Base-by-base conservation (phyloP, 2,888 invertebrate species). In the Oxyscelio sp. region DNA sequence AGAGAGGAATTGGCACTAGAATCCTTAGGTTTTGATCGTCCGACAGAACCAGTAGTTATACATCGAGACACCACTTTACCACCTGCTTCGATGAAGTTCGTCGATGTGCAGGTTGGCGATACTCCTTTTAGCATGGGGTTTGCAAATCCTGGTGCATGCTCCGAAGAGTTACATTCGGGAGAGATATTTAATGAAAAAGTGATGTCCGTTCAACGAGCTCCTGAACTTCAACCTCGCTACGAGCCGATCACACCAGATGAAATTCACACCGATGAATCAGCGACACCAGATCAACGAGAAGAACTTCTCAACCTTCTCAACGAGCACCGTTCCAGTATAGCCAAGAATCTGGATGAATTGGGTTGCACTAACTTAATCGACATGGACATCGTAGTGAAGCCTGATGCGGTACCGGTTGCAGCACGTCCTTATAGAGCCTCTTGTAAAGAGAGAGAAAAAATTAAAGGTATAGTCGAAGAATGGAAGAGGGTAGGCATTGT, bases 401-500 rank as follows among this genome's bases (percentile, higher is more conserved):
- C 54, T 2, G 70, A 66, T 15, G 45, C 48, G 1, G 48, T 59
- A 4, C 77, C 82, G 0, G 54, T 59, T 13, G n/a, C 40, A n/a
- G n/a, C 27, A 0, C 79, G 70, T 50, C 79, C 78, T 3, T 75
- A 79, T 38, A 70, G 80, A 4, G 80, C 81, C 6, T 52, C 73
- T 3, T 58, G 21, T 13, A 24, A 24, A 2, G 75, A 86, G 45
- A 75, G 86, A 4, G 73, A 40, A 43, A 50, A 19, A 2, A 75
- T 86, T 5, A 73, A 65, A n/a, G 19, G 59, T 54, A 85, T 85
- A 13, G 63, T 85, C 9, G 3, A 45, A 0, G 86, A 85, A 11
- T 82, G 82, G 82, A 71, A 74, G 24, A 21, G 58, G 11, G 71
- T 73, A 8, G 82, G 82, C n/a, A 52, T 86, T 8, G 77, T 73